A percentile compares a stretch with the other conserved stretches of the same genome.
These are phyloP conservation scores for Cyphomyrmex costatus DNA, from an alignment of 1,140 invertebrate species.

Conservation along the genomic window DNA sequence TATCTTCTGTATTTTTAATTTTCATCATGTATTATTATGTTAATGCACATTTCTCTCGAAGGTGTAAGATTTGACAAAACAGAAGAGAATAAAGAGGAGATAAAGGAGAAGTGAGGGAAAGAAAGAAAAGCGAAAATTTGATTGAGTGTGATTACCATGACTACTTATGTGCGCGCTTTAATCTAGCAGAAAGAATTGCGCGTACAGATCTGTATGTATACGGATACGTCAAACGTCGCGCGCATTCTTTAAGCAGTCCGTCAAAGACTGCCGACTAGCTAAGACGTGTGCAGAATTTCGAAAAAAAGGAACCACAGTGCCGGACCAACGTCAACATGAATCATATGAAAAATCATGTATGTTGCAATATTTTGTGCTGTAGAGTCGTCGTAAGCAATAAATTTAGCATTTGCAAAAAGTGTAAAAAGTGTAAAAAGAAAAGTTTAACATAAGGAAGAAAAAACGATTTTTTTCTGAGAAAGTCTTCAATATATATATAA, in stretches of 20 bases:
- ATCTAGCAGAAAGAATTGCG: constrained; percentile 51
- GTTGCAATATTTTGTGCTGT: not conserved
- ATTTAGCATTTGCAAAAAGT: no score
- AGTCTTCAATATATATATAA: no score
- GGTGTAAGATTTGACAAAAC: constrained; percentile 1
- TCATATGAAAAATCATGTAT: constrained; percentile 47
- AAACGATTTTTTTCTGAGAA: no score
- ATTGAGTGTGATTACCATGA: not conserved
- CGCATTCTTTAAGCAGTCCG: constrained; percentile 89
- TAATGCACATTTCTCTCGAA: no score
- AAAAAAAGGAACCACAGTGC: not conserved
- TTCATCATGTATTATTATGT: no score
- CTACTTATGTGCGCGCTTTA: constrained; percentile 34
- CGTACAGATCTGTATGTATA: constrained; percentile 1
- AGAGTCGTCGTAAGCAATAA: no score
- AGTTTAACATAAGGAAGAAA: no score
- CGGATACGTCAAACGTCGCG: constrained; percentile 24
- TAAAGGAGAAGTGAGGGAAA: not conserved
- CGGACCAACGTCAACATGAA: constrained; percentile 40
- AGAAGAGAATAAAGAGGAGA: not conserved
- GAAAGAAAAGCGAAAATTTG: not conserved
- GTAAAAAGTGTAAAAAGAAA: no score
- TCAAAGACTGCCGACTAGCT: constrained; percentile 92
- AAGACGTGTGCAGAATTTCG: constrained; percentile 88
- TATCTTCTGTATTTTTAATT: no score